Conservation (phyloP, 2,797 vertebrate genomes). For the Salmo trutta region DNA sequence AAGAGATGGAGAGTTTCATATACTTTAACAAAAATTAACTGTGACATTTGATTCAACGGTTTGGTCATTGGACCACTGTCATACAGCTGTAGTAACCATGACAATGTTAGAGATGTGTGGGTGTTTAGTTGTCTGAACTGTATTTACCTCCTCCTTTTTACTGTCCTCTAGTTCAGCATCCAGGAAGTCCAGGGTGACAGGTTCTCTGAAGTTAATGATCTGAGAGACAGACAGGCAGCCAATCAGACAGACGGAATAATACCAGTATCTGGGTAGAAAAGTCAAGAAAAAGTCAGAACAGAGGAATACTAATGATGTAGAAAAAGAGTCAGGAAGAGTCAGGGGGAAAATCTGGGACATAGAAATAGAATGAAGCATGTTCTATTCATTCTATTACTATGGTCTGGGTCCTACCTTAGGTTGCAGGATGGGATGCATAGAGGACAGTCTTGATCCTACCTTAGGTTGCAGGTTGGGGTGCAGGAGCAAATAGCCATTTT, state of each 20-base stretch:
- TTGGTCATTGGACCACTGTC: not conserved
- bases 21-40: not conserved
- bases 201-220: constrained; percentile 94
- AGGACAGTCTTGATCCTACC: constrained; percentile 65
- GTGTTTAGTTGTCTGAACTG: not conserved
- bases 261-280: too few species aligned
- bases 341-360: not conserved
- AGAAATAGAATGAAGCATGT: too few species aligned
- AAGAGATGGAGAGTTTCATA: not conserved
- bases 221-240: constrained; percentile 51
- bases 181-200: constrained; percentile 93
- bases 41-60: not conserved
- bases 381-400: too few species aligned
- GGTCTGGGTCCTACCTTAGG: too few species aligned
- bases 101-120: not conserved
- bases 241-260: constrained; percentile 5
- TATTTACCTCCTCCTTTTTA: constrained; percentile 91
- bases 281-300: too few species aligned
- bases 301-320: not conserved
- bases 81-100: not conserved
- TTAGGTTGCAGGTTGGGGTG: constrained; percentile 95
- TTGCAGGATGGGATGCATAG: not conserved
- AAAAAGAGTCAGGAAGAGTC: not conserved
- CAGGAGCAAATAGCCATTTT: constrained; percentile 93
- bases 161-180: constrained; percentile 94